Evolutionary conservation across 2,113 vertebrate genomes (phyloP).

Genomic region (Phasianus colchicus): DNA sequence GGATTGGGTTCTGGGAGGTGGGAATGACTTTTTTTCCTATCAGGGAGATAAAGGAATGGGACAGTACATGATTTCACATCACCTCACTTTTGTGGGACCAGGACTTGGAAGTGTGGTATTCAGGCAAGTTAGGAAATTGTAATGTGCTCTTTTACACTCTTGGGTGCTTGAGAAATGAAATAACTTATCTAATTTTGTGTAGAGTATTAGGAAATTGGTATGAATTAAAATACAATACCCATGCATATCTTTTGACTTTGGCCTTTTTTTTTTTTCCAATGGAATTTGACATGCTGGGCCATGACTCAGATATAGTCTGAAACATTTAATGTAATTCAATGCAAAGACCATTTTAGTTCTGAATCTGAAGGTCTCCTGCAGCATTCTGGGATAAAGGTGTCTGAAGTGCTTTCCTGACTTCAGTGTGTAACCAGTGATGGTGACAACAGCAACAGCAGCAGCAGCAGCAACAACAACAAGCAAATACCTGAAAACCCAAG

Average conservation of each 20-base stretch:
- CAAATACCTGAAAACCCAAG: background rate
- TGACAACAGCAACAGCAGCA: background rate
- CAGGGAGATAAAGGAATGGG: background rate
- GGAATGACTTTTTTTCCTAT: background rate
- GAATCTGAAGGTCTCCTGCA: background rate
- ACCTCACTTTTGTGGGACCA: background rate
- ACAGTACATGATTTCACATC: background rate
- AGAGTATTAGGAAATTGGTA: background rate
- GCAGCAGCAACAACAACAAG: background rate
- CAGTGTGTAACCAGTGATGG: background rate
- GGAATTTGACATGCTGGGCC: background rate
- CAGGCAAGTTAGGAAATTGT: background rate
- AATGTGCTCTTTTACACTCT: background rate
- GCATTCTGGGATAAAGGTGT: background rate
- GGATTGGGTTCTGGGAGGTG: background rate
- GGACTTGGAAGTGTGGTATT: background rate
- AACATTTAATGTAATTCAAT: background rate
- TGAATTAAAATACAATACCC: background rate
- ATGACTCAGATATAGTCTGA: background rate
- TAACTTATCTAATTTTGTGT: background rate
- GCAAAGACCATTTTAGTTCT: background rate
- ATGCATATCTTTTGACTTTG: background rate
- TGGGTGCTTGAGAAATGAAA: background rate
- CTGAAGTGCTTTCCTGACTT: background rate
- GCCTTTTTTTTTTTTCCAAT: background rate